Conservation (phyloP, 2,113 vertebrate species). For the Willisornis vidua region DNA sequence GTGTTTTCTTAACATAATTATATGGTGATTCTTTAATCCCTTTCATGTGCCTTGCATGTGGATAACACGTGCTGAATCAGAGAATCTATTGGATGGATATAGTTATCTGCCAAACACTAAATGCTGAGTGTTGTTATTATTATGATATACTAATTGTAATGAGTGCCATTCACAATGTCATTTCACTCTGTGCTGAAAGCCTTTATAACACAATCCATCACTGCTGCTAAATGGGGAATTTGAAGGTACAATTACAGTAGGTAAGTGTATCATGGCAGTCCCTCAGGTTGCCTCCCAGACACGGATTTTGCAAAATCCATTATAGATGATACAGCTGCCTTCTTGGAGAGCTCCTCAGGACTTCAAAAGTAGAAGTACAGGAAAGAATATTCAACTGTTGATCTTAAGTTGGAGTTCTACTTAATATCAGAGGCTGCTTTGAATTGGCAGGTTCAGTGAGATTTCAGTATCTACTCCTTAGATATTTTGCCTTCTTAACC, state of each 20-base stretch:
- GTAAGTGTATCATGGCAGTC: neutral
- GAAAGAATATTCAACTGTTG: neutral
- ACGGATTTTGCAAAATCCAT: neutral
- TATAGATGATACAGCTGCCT: neutral
- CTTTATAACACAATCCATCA: neutral
- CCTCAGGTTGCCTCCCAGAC: neutral
- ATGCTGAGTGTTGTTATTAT: neutral
- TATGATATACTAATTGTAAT: neutral
- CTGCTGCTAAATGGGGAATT: neutral
- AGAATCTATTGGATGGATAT: neutral
- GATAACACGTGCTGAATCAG: neutral
- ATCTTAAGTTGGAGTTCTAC: neutral
- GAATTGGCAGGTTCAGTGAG: neutral
- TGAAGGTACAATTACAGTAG: neutral
- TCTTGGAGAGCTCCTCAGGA: neutral
- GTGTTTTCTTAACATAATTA: neutral
- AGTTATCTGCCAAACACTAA: neutral
- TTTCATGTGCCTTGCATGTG: neutral
- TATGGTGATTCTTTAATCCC: neutral
- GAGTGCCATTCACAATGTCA: neutral
- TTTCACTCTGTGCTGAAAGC: neutral
- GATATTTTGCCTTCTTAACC: neutral
- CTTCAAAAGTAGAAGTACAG: neutral
- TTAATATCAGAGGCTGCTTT: neutral
- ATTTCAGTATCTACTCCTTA: neutral